Percentiles rank a stretch among this genome's conserved stretches.
These are phyloP conservation scores for Buphagus erythrorhynchus DNA, from an alignment of 2,797 vertebrate genomes.

Conservation along the genomic window DNA sequence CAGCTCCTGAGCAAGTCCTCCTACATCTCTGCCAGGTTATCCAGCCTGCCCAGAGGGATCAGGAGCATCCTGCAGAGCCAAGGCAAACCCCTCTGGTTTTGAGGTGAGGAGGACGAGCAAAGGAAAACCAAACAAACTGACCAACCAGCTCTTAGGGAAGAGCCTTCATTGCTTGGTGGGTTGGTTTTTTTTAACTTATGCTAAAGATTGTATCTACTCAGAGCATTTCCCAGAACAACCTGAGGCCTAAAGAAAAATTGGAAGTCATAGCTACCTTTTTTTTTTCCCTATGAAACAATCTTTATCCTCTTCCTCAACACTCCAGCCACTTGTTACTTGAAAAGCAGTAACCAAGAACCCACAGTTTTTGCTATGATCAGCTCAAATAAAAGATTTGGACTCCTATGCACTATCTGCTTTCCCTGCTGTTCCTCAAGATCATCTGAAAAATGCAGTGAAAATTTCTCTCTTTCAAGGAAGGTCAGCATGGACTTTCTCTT, in stretches of 20 bases:
- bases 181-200: neutral
- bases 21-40: accelerated
- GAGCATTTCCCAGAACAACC: neutral
- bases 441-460: conserved; percentile 8
- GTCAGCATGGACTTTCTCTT: conserved; percentile 50
- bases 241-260: neutral
- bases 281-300: neutral
- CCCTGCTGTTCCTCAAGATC: neutral
- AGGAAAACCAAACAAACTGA: neutral
- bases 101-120: neutral
- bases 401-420: neutral
- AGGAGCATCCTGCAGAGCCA: neutral
- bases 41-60: neutral
- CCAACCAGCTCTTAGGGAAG: neutral
- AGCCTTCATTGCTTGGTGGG: neutral
- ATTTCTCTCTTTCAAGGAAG: conserved; percentile 33
- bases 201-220: neutral
- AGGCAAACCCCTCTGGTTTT: neutral
- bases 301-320: neutral
- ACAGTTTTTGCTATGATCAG: neutral
- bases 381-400: neutral
- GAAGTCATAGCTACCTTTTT: neutral
- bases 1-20: neutral
- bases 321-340: neutral
- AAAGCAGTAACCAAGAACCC: neutral